A percentile compares a stretch with the other conserved stretches of the same genome.
These are phyloP conservation scores for Carapus acus DNA, from an alignment of 2,797 vertebrate genomes.

Conservation along the genomic window DNA sequence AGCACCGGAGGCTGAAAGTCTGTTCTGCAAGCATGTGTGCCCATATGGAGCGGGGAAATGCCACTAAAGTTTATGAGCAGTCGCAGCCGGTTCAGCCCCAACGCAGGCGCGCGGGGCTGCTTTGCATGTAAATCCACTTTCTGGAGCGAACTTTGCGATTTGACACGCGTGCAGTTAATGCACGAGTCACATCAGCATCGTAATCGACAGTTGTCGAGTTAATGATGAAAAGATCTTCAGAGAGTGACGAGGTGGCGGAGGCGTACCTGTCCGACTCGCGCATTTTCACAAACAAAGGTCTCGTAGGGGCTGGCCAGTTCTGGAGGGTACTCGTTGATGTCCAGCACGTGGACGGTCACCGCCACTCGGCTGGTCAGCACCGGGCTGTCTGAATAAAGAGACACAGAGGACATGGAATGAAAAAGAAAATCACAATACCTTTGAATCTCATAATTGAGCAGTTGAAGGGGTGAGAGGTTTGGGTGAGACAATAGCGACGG, in stretches of 20 bases:
- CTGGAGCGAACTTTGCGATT: constrained; percentile 20
- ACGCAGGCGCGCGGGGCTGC: too few species aligned
- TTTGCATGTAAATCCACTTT: constrained; percentile 1
- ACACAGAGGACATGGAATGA: constrained; percentile 18
- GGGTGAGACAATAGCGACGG: too few species aligned
- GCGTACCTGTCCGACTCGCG: constrained; percentile 89
- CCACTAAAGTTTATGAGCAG: neutral
- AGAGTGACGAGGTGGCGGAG: too few species aligned
- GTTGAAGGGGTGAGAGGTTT: too few species aligned
- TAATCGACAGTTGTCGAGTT: constrained; percentile 21
- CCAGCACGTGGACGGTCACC: constrained; percentile 88
- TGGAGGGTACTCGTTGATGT: constrained; percentile 98
- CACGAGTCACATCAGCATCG: constrained; percentile 5
- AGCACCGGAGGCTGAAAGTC: constrained; percentile 6
- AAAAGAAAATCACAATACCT: too few species aligned
- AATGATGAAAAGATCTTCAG: too few species aligned
- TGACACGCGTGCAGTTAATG: constrained; percentile 2
- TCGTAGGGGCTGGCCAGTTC: constrained; percentile 90
- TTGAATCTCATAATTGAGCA: too few species aligned
- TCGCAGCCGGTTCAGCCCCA: too few species aligned
- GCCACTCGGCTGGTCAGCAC: constrained; percentile 87
- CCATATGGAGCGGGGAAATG: neutral
- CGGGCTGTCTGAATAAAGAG: constrained; percentile 80
- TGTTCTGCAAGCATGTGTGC: neutral
- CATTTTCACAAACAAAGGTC: constrained; percentile 92